These are phyloP conservation scores for Megalonaias nervosa DNA, from an alignment of 1,140 invertebrate genomes.

Conservation along the genomic window DNA sequence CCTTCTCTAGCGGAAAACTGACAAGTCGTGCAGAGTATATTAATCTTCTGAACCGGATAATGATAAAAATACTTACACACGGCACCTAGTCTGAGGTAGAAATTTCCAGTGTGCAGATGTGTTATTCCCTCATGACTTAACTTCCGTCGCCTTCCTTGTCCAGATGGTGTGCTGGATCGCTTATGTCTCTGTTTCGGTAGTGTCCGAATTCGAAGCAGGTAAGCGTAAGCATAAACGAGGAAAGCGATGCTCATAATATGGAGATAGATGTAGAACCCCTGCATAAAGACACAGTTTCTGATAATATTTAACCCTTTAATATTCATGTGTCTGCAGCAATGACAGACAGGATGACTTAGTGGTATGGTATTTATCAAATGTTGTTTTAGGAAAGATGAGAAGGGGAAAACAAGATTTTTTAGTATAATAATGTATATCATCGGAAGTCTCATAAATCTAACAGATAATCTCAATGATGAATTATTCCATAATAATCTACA, in stretches of 20 bases:
- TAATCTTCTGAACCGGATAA: background rate
- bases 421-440: background rate
- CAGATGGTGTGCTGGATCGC: constrained; percentile 22
- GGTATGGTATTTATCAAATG: background rate
- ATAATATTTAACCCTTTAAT: constrained; percentile 11
- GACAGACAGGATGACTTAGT: background rate
- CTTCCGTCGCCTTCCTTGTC: constrained; percentile 12
- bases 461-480: too few species aligned
- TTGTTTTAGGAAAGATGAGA: background rate
- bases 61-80: constrained; percentile 81
- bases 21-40: background rate
- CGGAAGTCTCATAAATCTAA: background rate
- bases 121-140: constrained; percentile 17
- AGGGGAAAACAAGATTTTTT: background rate
- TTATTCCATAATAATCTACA: too few species aligned
- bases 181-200: constrained; percentile 18
- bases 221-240: constrained; percentile 96
- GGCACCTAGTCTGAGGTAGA: constrained; percentile 95
- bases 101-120: constrained; percentile 80
- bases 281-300: constrained; percentile 58
- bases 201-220: constrained; percentile 78
- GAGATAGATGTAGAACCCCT: constrained; percentile 98
- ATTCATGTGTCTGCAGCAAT: background rate
- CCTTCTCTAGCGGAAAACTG: background rate
- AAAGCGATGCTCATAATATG: constrained; percentile 96